Evolutionary conservation across 2,888 invertebrate genomes (phyloP).

Genomic region (Schizotus pectinicornis): DNA sequence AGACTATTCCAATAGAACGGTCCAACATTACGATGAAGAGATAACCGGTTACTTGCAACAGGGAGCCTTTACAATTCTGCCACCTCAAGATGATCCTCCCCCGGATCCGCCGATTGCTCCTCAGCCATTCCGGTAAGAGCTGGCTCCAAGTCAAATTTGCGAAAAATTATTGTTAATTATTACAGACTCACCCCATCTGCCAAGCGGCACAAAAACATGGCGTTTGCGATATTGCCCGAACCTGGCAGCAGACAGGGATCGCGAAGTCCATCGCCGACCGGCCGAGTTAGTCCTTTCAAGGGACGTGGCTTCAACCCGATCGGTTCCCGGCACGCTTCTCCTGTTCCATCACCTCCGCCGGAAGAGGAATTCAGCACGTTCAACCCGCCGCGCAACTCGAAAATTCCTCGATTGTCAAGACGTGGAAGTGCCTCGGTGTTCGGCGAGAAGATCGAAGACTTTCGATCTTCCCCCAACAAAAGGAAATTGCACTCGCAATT

Average conservation of each 20-base stretch:
- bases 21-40: conserved; percentile 51
- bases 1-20: conserved; percentile 39
- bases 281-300: conserved; percentile 57
- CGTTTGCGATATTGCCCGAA: conserved; percentile 58
- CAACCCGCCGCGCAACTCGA: conserved; percentile 37
- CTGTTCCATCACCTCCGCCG: conserved; percentile 52
- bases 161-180: background rate
- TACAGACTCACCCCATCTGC: conserved; percentile 46
- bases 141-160: background rate
- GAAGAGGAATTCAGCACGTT: conserved; percentile 34
- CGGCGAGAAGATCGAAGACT: conserved; percentile 47
- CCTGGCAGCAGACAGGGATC: conserved; percentile 47
- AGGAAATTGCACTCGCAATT: conserved; percentile 45
- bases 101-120: conserved; percentile 53
- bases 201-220: conserved; percentile 51
- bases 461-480: conserved; percentile 37
- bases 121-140: conserved; percentile 51
- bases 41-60: conserved; percentile 52
- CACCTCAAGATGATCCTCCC: conserved; percentile 50
- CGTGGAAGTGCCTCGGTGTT: conserved; percentile 44
- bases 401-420: conserved; percentile 46
- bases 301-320: conserved; percentile 57
- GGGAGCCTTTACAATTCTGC: conserved; percentile 56
- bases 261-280: conserved; percentile 52
- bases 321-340: conserved; percentile 56